Conservation (phyloP, 1,140 invertebrate species). For the Cyclargus thomasi region DNA sequence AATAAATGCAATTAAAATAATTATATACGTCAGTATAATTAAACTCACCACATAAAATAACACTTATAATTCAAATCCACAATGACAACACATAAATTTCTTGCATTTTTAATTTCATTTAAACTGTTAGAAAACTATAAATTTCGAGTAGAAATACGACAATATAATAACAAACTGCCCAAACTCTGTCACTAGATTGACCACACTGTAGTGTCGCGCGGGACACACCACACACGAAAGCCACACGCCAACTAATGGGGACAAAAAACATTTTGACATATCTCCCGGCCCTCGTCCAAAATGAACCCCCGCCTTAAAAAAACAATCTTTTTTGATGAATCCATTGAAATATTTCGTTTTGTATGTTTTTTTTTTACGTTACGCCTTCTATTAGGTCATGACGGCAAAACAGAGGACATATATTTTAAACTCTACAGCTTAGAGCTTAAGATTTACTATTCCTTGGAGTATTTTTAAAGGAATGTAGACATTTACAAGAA, state of each 20-base stretch:
- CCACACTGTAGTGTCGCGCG: conserved; percentile 30
- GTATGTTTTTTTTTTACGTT: conserved; percentile 22
- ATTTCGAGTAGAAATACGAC: neutral
- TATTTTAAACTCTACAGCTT: conserved; percentile 20
- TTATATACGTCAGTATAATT: neutral
- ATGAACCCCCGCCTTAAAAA: conserved; percentile 35
- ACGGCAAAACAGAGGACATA: conserved; percentile 23
- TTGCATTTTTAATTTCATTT: neutral
- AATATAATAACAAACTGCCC: neutral
- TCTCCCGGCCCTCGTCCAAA: conserved; percentile 44
- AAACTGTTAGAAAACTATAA: neutral
- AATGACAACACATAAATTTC: neutral
- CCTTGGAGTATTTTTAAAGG: conserved; percentile 28
- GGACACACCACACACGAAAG: conserved; percentile 28
- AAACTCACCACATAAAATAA: neutral
- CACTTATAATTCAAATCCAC: neutral
- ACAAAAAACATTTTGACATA: conserved; percentile 50
- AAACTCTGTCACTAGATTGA: conserved; percentile 14
- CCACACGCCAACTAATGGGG: conserved; percentile 39
- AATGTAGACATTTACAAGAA: conserved; percentile 59
- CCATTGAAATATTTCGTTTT: conserved; percentile 26
- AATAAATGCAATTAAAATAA: neutral
- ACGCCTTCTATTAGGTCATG: conserved; percentile 27
- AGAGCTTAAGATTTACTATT: conserved; percentile 20
- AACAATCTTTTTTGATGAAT: conserved; percentile 22